Evolutionary conservation across 2,888 invertebrate species (phyloP), one percentile per base, ranked within the genome.

Genomic region (Athripsodes cinereus): DNA sequence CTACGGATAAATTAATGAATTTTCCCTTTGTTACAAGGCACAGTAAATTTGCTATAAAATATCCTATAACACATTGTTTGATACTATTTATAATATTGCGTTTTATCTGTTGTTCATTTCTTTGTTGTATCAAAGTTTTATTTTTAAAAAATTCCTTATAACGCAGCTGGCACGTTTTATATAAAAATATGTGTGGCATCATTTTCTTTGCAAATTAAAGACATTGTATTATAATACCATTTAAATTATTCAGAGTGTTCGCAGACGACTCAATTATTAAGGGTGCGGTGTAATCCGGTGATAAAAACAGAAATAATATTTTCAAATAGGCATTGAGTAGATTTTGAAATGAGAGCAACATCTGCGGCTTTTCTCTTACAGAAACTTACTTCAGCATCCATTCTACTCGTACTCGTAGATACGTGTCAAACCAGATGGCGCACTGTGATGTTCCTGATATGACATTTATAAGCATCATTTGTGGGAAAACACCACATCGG

Each of bases 391-490:
- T n/a, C n/a, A n/a, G n/a, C n/a, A n/a, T n/a, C n/a, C n/a, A n/a
- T n/a, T 40, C 8, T 13, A 5, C 3, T 40, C 13, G 40, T 40
- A 16, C 13, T 40, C 16, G 2, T 3, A 13, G 13, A 40, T 40
- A 40, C 55, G 48, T 55, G 55, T 55, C 55, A n/a, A 20, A 49
- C 35, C 55, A 55, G 55, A 55, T 49, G 55, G 55, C 34, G 35
- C 50, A 21, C 21, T 20, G 22, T 22, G 26, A 22, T 51, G 56
- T 56, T 35, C 35, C 31, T 34, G 51, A 46, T 56, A 51, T 56
- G 56, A 56, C 56, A 52, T 56, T 56, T 52, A 56, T 50, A 50
- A 50, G 50, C 50, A 18, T 50, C 50, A 26, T 50, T 50, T 50
- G 50, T 50, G 50, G 48, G 20, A 8, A 48, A 48, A 48, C 48